Conservation (phyloP, 2,113 vertebrate genomes). For the Campylorhamphus procurvoides region DNA sequence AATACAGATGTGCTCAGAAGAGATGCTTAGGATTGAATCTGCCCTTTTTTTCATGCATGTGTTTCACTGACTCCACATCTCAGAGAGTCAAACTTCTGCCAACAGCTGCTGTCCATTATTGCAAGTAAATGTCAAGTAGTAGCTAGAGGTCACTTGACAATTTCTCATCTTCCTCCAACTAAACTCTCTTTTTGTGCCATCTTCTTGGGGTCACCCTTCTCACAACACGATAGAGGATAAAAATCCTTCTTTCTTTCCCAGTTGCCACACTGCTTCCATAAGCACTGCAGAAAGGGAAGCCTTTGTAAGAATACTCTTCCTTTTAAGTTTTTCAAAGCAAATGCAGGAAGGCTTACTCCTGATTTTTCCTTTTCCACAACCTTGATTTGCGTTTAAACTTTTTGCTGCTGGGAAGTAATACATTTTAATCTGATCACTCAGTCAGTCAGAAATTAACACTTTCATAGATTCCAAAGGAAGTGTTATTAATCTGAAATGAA, state of each 20-base stretch:
- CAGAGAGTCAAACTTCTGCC: neutral
- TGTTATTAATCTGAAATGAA: neutral
- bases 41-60: neutral
- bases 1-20: neutral
- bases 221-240: neutral
- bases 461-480: neutral
- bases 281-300: neutral
- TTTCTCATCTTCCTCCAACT: neutral
- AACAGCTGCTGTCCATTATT: neutral
- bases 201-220: neutral
- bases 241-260: neutral
- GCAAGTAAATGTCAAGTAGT: neutral
- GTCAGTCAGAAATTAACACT: neutral
- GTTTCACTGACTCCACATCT: neutral
- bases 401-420: neutral
- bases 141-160: neutral
- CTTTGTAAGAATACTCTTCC: neutral
- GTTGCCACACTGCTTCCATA: neutral
- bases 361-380: neutral
- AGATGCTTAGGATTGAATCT: neutral
- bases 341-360: neutral
- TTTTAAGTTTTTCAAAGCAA: neutral
- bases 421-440: neutral
- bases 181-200: neutral
- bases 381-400: neutral